Base-by-base conservation (phyloP, 1,140 invertebrate genomes). In the Nymphalis io region DNA sequence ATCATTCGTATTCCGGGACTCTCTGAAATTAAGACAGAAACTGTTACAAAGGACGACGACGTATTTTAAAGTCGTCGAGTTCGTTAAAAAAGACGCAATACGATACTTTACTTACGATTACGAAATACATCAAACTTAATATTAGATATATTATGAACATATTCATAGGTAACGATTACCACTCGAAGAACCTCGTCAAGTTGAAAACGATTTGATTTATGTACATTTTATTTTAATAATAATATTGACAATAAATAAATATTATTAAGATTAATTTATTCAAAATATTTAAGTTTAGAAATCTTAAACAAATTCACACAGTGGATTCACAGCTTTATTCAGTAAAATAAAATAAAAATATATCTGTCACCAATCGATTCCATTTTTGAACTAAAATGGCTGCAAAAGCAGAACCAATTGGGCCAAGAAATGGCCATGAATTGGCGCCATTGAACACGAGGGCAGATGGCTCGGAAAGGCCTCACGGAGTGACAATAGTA, bases 391-490 rank as follows among this genome's bases (percentile, higher is more conserved):
- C 6, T 39, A 86, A 88, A 16, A 92, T 92, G 90, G 85, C 88
- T 69, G 82, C 83, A 5, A 92, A 90, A 70, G 86, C 93, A 27
- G 93, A 93, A 73, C 89, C 93, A 42, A 93, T 94, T 71, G 90
- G 92, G 38, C 88, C 92, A 21, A 89, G 93, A 40, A 95, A 95
- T 76, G 95, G 95, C 21, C 95, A 96, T 87, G 96, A 96, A 89
- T 89, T 96, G 91, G 95, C 95, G 66, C 95, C 95, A 13, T 88
- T 96, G 73, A 96, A 96, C 82, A 94, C 94, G 20, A 79, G 94
- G 74, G 93, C 93, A 8, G 92, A 93, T 39, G 93, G 93, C 12
- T 92, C 90, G 64, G 93, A 93, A 60, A 87, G 93, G 42, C 93
- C 94, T 59, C 93, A 93, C 66, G 94, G 94, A 18, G 94, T 95